A percentile compares a stretch with the other conserved stretches of the same genome.
Evolutionary conservation across 2,888 invertebrate species (phyloP).

Genomic region (Germaria angustata): DNA sequence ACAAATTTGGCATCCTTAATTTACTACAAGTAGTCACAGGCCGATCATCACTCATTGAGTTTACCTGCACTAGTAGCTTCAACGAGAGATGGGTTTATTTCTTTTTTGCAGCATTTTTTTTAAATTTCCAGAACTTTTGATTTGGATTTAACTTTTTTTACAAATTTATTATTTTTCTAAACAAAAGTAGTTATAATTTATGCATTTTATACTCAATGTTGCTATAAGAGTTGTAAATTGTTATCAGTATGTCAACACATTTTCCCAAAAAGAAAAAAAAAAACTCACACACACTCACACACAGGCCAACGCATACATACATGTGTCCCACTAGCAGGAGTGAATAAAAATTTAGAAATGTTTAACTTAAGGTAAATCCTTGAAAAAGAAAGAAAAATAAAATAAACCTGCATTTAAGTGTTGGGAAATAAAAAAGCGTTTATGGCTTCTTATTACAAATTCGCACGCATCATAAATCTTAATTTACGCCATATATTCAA

Average conservation of each 20-base stretch:
- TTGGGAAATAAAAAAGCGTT: slow-evolving; percentile 70
- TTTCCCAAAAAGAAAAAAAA: neutral
- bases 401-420: slow-evolving; percentile 66
- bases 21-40: too few relatives aligned
- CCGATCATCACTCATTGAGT: too few relatives aligned
- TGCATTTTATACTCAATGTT: slow-evolving; percentile 56
- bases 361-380: slow-evolving; percentile 60
- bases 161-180: neutral
- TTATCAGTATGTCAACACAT: slow-evolving; percentile 65
- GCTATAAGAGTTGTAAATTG: slow-evolving; percentile 61
- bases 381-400: slow-evolving; percentile 35
- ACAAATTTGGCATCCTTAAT: too few relatives aligned
- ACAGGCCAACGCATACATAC: neutral
- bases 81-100: too few relatives aligned
- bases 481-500: slow-evolving; percentile 68
- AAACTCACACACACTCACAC: neutral
- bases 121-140: neutral
- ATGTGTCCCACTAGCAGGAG: neutral
- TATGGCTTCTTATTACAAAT: slow-evolving; percentile 70
- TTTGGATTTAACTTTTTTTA: neutral
- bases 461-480: slow-evolving; percentile 71
- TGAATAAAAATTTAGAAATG: too few relatives aligned
- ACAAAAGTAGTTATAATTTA: slow-evolving; percentile 46
- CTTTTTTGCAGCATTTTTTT: too few relatives aligned
- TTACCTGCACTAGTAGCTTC: too few relatives aligned